Conservation (phyloP, 2,797 vertebrate species). For the Tarsius wallacei region DNA sequence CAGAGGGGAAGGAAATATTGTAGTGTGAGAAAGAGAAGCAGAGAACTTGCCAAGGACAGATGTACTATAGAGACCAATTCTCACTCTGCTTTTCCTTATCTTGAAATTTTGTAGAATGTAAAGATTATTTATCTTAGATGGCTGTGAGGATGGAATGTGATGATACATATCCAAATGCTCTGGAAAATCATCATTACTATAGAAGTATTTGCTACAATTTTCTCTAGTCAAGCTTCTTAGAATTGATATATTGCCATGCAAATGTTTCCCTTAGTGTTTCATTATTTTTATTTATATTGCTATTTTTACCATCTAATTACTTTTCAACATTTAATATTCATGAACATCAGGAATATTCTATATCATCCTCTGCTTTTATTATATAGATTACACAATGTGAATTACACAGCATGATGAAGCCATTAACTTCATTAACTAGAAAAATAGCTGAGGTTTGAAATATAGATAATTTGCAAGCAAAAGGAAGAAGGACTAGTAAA, state of each 20-base stretch:
- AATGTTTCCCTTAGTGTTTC: slow-evolving; percentile 59
- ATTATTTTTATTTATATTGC: slow-evolving; percentile 71
- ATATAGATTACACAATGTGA: slow-evolving; percentile 53
- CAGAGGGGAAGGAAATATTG: not conserved
- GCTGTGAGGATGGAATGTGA: not conserved
- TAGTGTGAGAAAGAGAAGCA: not conserved
- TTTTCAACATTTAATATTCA: slow-evolving; percentile 73
- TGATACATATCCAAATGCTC: not conserved
- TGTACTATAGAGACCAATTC: not conserved
- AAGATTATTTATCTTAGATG: not conserved
- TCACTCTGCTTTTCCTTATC: not conserved
- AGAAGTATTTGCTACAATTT: slow-evolving; percentile 1
- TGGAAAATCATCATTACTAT: not conserved
- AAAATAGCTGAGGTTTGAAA: slow-evolving; percentile 70
- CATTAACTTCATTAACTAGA: slow-evolving; percentile 67
- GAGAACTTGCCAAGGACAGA: not conserved
- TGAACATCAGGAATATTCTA: slow-evolving; percentile 21
- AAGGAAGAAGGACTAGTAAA: slow-evolving; percentile 17
- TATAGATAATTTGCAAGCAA: slow-evolving; percentile 59
- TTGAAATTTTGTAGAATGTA: not conserved
- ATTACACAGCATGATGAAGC: not conserved
- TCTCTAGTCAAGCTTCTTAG: slow-evolving; percentile 41
- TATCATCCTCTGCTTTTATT: slow-evolving; percentile 36
- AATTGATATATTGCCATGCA: not conserved
- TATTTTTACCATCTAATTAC: slow-evolving; percentile 68